These are phyloP conservation scores for Cygnus olor DNA, from an alignment of 2,797 vertebrate genomes.

Conservation along the genomic window DNA sequence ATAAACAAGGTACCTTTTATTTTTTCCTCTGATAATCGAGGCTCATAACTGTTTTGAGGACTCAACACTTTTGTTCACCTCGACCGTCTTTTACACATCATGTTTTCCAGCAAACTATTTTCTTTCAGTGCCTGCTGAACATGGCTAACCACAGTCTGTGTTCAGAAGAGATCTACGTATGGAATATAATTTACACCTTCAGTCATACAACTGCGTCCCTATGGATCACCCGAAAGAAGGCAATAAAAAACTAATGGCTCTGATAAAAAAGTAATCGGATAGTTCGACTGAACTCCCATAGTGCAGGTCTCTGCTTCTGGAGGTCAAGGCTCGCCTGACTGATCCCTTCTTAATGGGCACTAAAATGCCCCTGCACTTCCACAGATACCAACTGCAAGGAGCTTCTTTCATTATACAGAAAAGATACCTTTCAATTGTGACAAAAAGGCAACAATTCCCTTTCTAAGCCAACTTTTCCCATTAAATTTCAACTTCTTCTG, in stretches of 20 bases:
- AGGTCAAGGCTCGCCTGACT: neutral
- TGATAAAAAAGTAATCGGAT: neutral
- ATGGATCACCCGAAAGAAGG: neutral
- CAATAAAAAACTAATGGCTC: conserved; percentile 21
- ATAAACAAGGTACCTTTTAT: neutral
- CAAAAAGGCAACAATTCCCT: conserved; percentile 27
- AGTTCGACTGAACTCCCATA: neutral
- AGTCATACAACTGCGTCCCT: neutral
- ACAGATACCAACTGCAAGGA: neutral
- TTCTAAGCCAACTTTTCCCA: conserved; percentile 43
- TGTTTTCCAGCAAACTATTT: neutral
- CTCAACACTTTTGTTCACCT: neutral
- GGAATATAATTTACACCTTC: neutral
- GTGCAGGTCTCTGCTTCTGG: neutral
- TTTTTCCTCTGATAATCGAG: neutral
- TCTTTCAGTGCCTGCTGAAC: neutral
- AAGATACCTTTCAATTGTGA: neutral
- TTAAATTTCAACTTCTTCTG: conserved; percentile 59
- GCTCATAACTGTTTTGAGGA: neutral
- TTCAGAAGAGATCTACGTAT: neutral
- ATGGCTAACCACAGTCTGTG: neutral
- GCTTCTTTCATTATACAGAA: neutral
- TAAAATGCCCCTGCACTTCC: neutral
- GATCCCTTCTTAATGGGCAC: neutral
- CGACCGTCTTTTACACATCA: neutral